Evolutionary conservation across 2,113 vertebrate species (phyloP), one percentile per base, ranked within the genome.

Genomic region (Puffinus mauretanicus): DNA sequence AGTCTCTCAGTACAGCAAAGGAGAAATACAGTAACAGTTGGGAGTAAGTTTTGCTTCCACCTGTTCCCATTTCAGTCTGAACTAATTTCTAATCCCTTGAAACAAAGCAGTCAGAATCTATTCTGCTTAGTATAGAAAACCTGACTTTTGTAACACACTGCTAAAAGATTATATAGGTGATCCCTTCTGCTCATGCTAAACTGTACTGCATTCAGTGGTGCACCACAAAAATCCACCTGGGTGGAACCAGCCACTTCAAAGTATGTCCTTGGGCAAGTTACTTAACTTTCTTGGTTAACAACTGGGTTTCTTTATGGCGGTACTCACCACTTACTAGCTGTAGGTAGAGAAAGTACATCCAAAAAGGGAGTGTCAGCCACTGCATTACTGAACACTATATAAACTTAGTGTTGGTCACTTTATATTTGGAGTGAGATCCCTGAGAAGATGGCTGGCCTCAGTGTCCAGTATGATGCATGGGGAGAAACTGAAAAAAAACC

Each of bases 191-290:
- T 79, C 0, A 0, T 58, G 29, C 40, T 85, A n/a, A 80, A n/a
- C 30, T 49, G 67, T 40, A 16, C 19, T 51, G 75, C 64, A 77
- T 88, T 73, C 38, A 61, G 79, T 54, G 82, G 73, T 36, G 40
- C 75, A 82, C 86, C 89, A 85, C 93, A 96, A 82, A 86, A 89
- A 95, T 80, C 73, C 58, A 95, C 42, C 49, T 66, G 93, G 51
- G 46, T 73, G 88, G 75, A 87, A 73, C 57, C 83, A 95, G n/a
- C 83, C 87, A 89, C 91, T 95, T 95, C 93, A 95, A 94, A 93
- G 95, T 3, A 20, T 47, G 38, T 66, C 67, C 58, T 54, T 93
- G 84, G 84, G 84, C 78, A 83, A 82, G 34, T 72, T 88, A 75
- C 49, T 79, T 32, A 60, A 77, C 54, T 82, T 76, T 52, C 73